phyloP scores from a whole-genome alignment of 2,888 invertebrate genomes.

The Pheosia tremula region DNA sequence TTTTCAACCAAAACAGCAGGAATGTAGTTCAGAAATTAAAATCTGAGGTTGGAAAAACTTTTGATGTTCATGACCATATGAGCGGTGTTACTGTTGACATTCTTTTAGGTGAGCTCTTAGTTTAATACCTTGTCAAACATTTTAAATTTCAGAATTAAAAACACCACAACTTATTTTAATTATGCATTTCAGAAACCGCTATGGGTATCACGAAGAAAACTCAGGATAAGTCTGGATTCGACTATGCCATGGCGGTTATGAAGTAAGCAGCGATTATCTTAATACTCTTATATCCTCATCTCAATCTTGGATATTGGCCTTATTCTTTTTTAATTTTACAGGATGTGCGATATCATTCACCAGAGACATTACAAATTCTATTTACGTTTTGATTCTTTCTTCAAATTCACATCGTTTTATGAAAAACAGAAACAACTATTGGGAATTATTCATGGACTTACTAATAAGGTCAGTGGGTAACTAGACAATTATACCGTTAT shows the following conservation, averaged over 20 bases:
- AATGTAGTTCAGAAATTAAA: slow-evolving; percentile 87
- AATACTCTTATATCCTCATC: neutral
- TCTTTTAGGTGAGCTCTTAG: slow-evolving; percentile 80
- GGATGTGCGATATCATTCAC: slow-evolving; percentile 93
- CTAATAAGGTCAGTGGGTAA: slow-evolving; percentile 86
- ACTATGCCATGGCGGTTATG: slow-evolving; percentile 94
- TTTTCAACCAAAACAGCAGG: slow-evolving; percentile 90
- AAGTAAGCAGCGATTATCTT: slow-evolving; percentile 74
- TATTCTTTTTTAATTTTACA: slow-evolving; percentile 41
- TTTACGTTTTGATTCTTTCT: slow-evolving; percentile 88
- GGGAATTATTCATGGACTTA: slow-evolving; percentile 89
- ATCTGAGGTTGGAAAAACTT: slow-evolving; percentile 87
- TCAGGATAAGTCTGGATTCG: slow-evolving; percentile 88
- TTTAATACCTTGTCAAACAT: too few relatives aligned
- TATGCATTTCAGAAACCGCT: slow-evolving; percentile 87
- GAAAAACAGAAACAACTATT: slow-evolving; percentile 88
- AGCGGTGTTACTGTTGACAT: slow-evolving; percentile 92
- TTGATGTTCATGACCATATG: slow-evolving; percentile 92
- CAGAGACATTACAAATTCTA: slow-evolving; percentile 90
- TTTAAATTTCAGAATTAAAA: neutral
- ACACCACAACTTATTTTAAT: neutral
- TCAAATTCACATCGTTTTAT: slow-evolving; percentile 88
- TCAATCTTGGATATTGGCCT: neutral
- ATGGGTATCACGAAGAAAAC: slow-evolving; percentile 92
- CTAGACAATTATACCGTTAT: neutral